Evolutionary conservation across 2,113 vertebrate species (phyloP).

Genomic region (Rhinoderma darwinii): DNA sequence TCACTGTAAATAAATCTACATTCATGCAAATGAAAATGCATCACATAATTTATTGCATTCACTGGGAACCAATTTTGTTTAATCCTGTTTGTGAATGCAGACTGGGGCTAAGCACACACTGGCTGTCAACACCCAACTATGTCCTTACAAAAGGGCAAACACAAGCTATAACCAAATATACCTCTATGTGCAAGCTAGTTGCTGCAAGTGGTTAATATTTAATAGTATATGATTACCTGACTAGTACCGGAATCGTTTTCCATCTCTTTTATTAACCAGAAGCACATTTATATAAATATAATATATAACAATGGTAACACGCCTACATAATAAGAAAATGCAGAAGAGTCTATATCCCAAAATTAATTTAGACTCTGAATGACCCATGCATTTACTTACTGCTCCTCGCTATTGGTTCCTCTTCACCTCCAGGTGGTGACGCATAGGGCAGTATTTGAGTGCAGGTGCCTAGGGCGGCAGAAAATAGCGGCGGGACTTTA

Average conservation of each 20-base stretch:
- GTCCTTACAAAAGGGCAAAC: conserved; percentile 51
- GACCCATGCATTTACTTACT: not conserved
- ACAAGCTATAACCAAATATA: not conserved
- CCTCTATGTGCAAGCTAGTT: not conserved
- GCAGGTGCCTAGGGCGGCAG: no score
- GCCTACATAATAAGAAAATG: no score
- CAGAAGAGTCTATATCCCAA: no score
- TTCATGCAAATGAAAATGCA: conserved; percentile 58
- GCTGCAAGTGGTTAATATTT: not conserved
- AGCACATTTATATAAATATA: not conserved
- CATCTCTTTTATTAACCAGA: not conserved
- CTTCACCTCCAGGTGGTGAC: no score
- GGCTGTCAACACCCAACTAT: conserved; percentile 13
- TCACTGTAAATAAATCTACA: conserved; percentile 60
- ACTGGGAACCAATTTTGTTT: conserved; percentile 44
- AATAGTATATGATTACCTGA: not conserved
- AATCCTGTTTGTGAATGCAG: conserved; percentile 30
- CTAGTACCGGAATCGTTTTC: no score
- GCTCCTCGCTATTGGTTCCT: no score
- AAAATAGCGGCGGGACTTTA: no score
- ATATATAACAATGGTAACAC: no score
- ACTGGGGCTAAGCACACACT: conserved; percentile 13
- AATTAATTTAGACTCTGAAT: no score
- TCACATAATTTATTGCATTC: conserved; percentile 56
- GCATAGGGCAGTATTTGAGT: no score